phyloP scores from a whole-genome alignment of 2,113 vertebrate genomes.

The Onychostruthus taczanowskii region DNA sequence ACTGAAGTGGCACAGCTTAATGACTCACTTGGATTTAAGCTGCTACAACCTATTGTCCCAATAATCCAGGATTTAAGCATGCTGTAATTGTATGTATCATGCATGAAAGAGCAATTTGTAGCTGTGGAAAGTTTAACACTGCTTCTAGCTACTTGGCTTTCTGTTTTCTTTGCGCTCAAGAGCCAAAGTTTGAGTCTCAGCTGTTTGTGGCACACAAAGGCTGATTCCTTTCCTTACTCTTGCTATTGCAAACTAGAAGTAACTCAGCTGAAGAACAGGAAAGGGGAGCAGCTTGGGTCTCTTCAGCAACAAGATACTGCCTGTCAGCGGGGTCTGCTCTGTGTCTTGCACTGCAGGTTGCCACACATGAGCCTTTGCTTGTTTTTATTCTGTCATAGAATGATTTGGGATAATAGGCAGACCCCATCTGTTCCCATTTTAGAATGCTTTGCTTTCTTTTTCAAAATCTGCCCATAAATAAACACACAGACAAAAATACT shows the following conservation, averaged over 20 bases:
- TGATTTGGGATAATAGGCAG: conserved; percentile 60
- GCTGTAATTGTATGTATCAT: conserved; percentile 31
- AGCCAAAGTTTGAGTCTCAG: neutral
- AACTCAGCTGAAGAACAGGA: neutral
- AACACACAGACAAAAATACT: conserved; percentile 11
- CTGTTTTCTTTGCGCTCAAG: neutral
- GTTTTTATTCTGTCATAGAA: conserved; percentile 53
- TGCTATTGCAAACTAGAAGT: neutral
- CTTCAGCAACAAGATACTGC: neutral
- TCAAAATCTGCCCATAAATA: conserved; percentile 51
- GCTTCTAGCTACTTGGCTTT: neutral
- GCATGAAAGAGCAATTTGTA: conserved; percentile 44
- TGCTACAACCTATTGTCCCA: conserved; percentile 51
- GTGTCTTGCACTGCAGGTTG: conserved; percentile 54
- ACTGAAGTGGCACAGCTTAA: conserved; percentile 54
- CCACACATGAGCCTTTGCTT: conserved; percentile 48
- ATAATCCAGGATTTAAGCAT: conserved; percentile 61
- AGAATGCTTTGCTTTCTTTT: conserved; percentile 38
- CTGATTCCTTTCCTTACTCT: neutral
- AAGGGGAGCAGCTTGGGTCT: neutral
- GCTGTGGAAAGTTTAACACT: conserved; percentile 7
- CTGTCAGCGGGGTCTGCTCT: conserved; percentile 23
- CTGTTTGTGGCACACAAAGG: neutral
- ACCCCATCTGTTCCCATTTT: conserved; percentile 59
- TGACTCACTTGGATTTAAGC: conserved; percentile 56